A percentile compares a stretch with the other conserved stretches of the same genome.
Evolutionary conservation across 1,140 invertebrate genomes (phyloP).

Genomic region (Luehdorfia chinensis): DNA sequence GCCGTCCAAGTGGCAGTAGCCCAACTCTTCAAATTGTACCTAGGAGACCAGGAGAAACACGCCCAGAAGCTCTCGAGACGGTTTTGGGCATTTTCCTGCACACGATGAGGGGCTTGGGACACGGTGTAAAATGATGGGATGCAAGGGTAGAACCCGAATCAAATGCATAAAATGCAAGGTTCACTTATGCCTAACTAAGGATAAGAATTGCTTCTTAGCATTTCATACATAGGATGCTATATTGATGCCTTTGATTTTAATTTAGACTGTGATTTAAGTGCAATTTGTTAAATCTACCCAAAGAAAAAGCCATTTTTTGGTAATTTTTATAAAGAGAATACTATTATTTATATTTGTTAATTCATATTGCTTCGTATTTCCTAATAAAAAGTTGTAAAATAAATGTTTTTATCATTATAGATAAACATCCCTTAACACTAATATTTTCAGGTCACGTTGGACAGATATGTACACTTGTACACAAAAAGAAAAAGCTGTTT

Average conservation of each 20-base stretch:
- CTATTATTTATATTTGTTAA: too few species aligned
- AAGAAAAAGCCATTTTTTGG: constrained; percentile 10
- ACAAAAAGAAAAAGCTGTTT: too few species aligned
- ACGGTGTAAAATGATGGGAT: constrained; percentile 28
- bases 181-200: background rate
- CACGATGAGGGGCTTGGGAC: constrained; percentile 27
- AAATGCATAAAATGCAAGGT: too few species aligned
- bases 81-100: constrained; percentile 30
- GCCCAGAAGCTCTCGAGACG: constrained; percentile 18
- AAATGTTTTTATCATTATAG: too few species aligned
- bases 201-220: background rate
- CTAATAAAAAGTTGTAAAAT: too few species aligned
- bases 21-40: constrained; percentile 24
- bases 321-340: constrained; percentile 5
- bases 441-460: too few species aligned
- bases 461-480: too few species aligned
- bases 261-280: too few species aligned
- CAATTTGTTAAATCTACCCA: constrained; percentile 9
- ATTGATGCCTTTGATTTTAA: too few species aligned
- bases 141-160: constrained; percentile 22
- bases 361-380: too few species aligned
- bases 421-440: too few species aligned
- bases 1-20: too few species aligned
- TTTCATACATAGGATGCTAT: background rate
- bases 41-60: constrained; percentile 28